These are phyloP conservation scores for Glaucomys volans DNA, from an alignment of 2,113 vertebrate genomes.

Conservation along the genomic window DNA sequence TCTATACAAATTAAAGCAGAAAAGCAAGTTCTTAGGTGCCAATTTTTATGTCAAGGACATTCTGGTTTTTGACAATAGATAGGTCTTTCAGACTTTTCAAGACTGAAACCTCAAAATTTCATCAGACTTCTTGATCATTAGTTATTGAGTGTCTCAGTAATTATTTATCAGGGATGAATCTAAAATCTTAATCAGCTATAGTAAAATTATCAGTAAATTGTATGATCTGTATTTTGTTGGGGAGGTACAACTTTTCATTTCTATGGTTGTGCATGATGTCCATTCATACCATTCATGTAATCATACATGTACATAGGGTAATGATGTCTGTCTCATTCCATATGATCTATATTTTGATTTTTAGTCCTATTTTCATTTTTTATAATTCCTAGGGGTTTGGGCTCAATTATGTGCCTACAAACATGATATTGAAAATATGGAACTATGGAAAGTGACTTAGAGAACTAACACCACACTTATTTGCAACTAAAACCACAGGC, in stretches of 20 bases:
- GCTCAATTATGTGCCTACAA: background rate
- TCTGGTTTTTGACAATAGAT: background rate
- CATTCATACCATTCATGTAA: too few species aligned
- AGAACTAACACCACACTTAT: background rate
- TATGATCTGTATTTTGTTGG: background rate
- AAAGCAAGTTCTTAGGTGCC: background rate
- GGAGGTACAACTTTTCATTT: too few species aligned
- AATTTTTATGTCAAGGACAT: background rate
- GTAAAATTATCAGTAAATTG: background rate
- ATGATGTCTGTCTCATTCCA: too few species aligned
- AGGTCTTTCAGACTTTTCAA: background rate
- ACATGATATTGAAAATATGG: background rate
- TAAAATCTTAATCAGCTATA: background rate
- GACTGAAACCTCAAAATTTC: background rate
- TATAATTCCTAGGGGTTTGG: background rate
- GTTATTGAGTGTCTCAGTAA: background rate
- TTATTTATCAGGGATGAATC: rapidly evolving
- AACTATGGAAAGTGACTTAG: background rate
- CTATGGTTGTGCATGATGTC: too few species aligned
- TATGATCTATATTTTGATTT: too few species aligned
- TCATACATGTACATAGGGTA: too few species aligned
- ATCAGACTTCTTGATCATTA: background rate
- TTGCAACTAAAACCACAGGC: background rate
- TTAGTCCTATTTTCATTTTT: background rate
- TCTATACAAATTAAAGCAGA: background rate